Evolutionary conservation across 35 echinoderm and acorn worm species (phyloP), one percentile per base, ranked within the genome.

Genomic region (Heliocidaris tuberculata): DNA sequence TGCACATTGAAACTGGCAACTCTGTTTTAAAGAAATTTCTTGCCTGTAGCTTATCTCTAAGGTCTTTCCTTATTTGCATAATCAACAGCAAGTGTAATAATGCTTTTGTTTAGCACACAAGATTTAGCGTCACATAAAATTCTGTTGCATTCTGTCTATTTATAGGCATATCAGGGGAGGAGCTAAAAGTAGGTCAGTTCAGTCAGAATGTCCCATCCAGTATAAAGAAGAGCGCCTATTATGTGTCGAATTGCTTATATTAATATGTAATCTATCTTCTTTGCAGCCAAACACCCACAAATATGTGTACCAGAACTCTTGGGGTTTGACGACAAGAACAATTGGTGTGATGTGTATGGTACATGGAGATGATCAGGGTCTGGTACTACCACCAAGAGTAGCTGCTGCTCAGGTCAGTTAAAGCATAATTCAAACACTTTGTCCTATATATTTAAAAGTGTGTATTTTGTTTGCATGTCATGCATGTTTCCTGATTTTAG

Each of bases 291-390:
- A 90, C 49, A 96, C 93, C 52, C 96, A 97, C 59, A 93, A 96
- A 59, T 97, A 96, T 96, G 98, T 94, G 12, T 91, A 97, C 92
- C 98, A 99, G 96, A 99, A 99, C 88, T 99, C 98, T 13, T 99
- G 98, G 98, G 98, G 98, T 92, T 48, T 99, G 27, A 96, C 98
- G 5, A 99, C 98, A 30, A 90, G 98, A 52, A 97, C 97, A n/a
- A 99, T 99, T 90, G 98, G 98, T 42, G 98, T 97, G 12, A 95
- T 99, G 91, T 99, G 98, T 52, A 94, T 99, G 24, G 98, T 97
- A 6, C 98, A 99, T 85, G 98, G 98, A 15, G 97, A 99, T 70
- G 95, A 97, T 56, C 94, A 88, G 59, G 98, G 98, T 24, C 92
- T 99, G 7, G 95, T 99, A 4, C 96, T 99, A 2, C 98, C 98